Evolutionary conservation across 2,113 vertebrate species (phyloP).

Genomic region (Melanotaenia duboulayi): DNA sequence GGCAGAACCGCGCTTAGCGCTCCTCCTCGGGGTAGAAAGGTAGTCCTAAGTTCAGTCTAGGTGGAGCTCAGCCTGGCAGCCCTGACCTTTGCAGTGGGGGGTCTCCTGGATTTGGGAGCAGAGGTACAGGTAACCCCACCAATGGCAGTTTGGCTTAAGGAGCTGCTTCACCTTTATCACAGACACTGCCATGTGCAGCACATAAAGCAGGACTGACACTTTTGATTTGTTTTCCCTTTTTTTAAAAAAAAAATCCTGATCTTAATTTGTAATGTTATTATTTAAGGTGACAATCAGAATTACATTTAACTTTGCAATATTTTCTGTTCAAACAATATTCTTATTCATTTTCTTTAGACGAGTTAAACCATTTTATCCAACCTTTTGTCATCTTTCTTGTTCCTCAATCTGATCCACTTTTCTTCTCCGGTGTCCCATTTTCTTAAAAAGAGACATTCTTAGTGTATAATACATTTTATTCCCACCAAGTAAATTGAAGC

Average conservation of each 20-base stretch:
- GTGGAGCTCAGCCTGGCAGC: neutral
- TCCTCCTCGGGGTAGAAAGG: slow-evolving; percentile 37
- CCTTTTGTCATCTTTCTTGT: neutral
- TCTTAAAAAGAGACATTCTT: neutral
- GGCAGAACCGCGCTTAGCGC: neutral
- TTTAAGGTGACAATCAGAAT: neutral
- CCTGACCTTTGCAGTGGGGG: slow-evolving; percentile 65
- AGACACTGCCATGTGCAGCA: slow-evolving; percentile 20
- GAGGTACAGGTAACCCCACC: slow-evolving; percentile 32
- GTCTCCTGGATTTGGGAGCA: neutral
- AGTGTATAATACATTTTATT: slow-evolving; percentile 56
- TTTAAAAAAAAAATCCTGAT: neutral
- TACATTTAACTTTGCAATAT: neutral
- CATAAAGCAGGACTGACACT: slow-evolving; percentile 26
- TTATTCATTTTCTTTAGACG: neutral
- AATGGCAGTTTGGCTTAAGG: slow-evolving; percentile 60
- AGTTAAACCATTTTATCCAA: neutral
- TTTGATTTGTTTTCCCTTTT: slow-evolving; percentile 10
- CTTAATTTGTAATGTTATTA: no score
- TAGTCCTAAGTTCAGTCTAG: slow-evolving; percentile 9
- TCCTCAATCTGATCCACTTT: neutral
- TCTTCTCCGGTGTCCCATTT: neutral
- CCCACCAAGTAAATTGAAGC: slow-evolving; percentile 55
- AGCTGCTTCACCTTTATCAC: slow-evolving; percentile 75
- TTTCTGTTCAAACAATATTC: neutral